Conservation (phyloP, 1,140 invertebrate genomes). For the Ganaspis sp. region DNA sequence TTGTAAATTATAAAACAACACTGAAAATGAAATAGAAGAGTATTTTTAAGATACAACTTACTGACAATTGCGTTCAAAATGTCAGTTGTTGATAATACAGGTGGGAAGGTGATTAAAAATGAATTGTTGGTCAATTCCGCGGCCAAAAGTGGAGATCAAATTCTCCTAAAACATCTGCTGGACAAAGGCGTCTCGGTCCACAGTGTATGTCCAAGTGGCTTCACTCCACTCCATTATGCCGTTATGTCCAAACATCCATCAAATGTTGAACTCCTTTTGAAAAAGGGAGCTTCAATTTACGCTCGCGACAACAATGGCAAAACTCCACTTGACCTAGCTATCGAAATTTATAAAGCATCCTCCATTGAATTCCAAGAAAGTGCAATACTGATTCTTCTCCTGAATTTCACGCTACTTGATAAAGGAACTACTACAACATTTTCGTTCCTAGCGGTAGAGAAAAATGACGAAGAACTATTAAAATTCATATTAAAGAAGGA, state of each 20-base stretch:
- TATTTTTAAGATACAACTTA: too few species aligned
- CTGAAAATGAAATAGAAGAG: too few species aligned
- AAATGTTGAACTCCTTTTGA: background rate
- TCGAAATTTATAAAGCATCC: background rate
- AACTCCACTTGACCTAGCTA: background rate
- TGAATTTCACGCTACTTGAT: background rate
- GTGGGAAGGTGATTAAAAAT: background rate
- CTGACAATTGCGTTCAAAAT: too few species aligned
- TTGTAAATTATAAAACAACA: too few species aligned
- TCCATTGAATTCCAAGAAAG: background rate
- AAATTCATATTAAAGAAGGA: background rate
- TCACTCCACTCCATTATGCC: background rate
- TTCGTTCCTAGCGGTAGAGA: background rate
- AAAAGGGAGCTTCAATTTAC: background rate
- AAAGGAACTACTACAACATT: background rate
- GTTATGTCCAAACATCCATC: background rate
- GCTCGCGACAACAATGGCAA: background rate
- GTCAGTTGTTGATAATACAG: too few species aligned
- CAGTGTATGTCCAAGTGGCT: background rate
- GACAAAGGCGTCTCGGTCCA: background rate
- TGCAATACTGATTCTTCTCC: background rate
- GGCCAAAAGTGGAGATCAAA: background rate
- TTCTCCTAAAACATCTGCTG: background rate
- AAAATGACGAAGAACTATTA: background rate
- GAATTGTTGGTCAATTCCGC: background rate